A percentile compares a stretch with the other conserved stretches of the same genome.
phyloP scores from a whole-genome alignment of 2,797 vertebrate genomes.

The Hylomyscus alleni region DNA sequence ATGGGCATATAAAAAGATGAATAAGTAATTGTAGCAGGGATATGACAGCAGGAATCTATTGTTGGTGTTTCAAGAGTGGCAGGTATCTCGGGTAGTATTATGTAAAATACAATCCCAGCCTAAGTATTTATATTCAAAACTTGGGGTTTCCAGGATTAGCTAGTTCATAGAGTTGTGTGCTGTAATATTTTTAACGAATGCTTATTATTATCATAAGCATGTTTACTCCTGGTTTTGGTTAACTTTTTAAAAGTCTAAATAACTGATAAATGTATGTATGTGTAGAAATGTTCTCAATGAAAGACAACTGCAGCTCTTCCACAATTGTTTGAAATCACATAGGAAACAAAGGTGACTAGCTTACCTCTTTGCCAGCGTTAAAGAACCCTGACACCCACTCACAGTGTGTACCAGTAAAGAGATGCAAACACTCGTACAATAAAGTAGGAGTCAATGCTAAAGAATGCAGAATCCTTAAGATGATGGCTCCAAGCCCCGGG shows the following conservation, averaged over 20 bases:
- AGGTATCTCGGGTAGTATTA: background rate
- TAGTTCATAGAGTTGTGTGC: background rate
- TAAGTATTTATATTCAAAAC: background rate
- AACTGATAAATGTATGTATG: background rate
- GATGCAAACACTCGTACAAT: too few species aligned
- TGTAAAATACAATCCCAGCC: slow-evolving; percentile 5
- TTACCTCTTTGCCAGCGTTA: background rate
- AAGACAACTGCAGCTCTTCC: background rate
- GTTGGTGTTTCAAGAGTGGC: background rate
- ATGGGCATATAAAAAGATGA: background rate
- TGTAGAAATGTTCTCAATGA: background rate
- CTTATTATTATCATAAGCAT: background rate
- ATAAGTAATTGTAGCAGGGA: background rate
- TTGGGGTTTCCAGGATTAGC: background rate
- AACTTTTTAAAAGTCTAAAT: background rate
- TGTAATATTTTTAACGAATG: background rate
- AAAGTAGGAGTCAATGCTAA: background rate
- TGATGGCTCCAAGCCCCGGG: background rate
- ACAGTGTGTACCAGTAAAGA: too few species aligned
- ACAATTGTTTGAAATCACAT: background rate
- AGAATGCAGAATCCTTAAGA: background rate
- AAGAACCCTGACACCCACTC: too few species aligned
- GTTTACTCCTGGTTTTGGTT: background rate
- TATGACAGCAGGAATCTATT: background rate
- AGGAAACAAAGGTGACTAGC: background rate